Conservation (phyloP, 2,888 invertebrate species). For the Dynastes tityus region DNA sequence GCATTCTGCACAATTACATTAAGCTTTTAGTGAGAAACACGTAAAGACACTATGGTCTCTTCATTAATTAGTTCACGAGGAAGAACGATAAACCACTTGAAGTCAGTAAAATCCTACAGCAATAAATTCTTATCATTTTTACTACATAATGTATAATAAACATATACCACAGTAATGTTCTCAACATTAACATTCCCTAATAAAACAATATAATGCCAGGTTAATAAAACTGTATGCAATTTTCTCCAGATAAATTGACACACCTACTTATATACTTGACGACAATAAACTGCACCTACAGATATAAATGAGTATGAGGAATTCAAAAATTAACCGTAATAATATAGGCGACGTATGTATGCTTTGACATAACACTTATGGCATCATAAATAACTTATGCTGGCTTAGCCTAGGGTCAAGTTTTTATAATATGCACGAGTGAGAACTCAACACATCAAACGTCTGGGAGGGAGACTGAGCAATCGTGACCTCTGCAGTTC, state of each 20-base stretch:
- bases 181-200: background rate
- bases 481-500: slow-evolving; percentile 34
- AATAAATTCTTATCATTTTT: no score
- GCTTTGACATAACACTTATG: slow-evolving; percentile 41
- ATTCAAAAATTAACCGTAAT: slow-evolving; percentile 34
- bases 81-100: no score
- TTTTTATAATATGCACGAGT: slow-evolving; percentile 23
- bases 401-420: slow-evolving; percentile 20
- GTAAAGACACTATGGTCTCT: no score
- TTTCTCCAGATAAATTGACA: slow-evolving; percentile 26
- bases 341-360: slow-evolving; percentile 28
- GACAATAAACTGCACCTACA: slow-evolving; percentile 3
- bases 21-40: no score
- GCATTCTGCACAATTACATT: no score
- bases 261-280: slow-evolving; percentile 24
- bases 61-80: no score
- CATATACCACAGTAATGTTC: no score
- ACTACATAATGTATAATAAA: no score
- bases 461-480: slow-evolving; percentile 7
- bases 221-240: slow-evolving; percentile 23
- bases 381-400: slow-evolving; percentile 33
- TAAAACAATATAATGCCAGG: slow-evolving; percentile 13
- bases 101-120: no score
- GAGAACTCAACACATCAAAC: slow-evolving; percentile 30
- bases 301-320: slow-evolving; percentile 19